Evolutionary conservation across 2,888 invertebrate genomes (phyloP), one percentile per base, ranked within the genome.

Genomic region (Portevinia maculata): DNA sequence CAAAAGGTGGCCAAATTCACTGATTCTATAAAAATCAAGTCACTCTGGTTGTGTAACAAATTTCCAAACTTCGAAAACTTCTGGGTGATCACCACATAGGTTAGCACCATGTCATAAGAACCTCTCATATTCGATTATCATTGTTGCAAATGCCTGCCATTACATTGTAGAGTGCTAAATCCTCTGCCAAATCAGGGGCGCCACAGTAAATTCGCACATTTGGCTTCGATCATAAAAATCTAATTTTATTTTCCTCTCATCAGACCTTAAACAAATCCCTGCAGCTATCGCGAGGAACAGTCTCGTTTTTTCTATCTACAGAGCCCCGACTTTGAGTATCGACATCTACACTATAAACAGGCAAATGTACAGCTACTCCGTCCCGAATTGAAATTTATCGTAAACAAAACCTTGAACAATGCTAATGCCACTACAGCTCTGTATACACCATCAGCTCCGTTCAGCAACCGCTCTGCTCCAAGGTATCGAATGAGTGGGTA

Each of bases 351-450:
- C 67, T 39, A 57, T 50, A 24, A 15, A 39, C 24, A 24, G 3
- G 41, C 28, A 15, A 11, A 32, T 65, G 65, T 34, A 19, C 19
- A 48, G 30, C 24, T 60, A n/a, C 34, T 28, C 62, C n/a, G n/a
- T 60, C 62, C 67, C 41, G 60, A 79, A 73, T 60, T 60, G 44
- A 74, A 69, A 67, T 74, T 69, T 79, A 74, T 62, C 8, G 55
- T 79, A 79, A 79, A 74, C 74, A 79, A 69, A 79, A 79, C 79
- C 79, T 79, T 74, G 74, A 79, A 69, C 37, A 32, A 57, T 74
- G 76, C 69, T 50, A 34, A 50, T 41, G 67, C 11, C 28, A 55
- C 8, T n/a, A 30, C 9, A 39, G 11, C 9, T 37, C n/a, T 46
- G 30, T 24, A 13, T 46, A 30, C 19, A n/a, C n/a, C n/a, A 24